Evolutionary conservation across 1,140 invertebrate genomes (phyloP), one percentile per base, ranked within the genome.

Genomic region (Papilio xuthus): DNA sequence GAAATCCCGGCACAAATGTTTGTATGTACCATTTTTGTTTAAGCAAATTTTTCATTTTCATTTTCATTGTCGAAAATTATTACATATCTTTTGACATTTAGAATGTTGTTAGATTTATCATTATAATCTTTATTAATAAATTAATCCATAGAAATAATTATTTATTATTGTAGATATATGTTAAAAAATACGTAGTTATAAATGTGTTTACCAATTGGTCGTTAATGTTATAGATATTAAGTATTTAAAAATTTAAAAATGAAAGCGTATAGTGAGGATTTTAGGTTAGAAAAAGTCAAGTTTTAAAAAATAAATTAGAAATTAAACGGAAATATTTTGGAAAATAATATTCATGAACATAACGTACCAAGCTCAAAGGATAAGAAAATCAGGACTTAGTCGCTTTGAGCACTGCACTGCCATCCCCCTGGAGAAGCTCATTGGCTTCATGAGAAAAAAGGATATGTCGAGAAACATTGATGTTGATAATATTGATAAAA

Each of bases 241-340:
- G 77, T 79, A 70, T 80, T 32, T 1, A 80, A 79, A 84, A 85
- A n/a, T n/a, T n/a, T n/a, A n/a, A n/a, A 88, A 81, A 88, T 92
- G 90, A 92, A 92, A 92, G 90, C 88, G 84, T 86, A 92, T 90
- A 92, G 90, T 92, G 90, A 92, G 90, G 83, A 81, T 32, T 72
- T 81, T 88, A 84, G 84, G 83, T 60, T 87, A 88, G 84, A 84
- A 56, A 72, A 23, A 53, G 77, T 79, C 32, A 8, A 20, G n/a
- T n/a, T 53, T n/a, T 53, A 53, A 4, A 53, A n/a, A 53, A n/a
- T 4, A 0, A 8, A 53, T 9, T n/a, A n/a, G 6, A 53, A n/a
- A n/a, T 20, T 10, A 44, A 12, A 44, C 42, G 12, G 42, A 44
- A 44, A 6, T 10, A n/a, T n/a, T n/a, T 53, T 7, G 18, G 2